Conservation (phyloP, 2,888 invertebrate genomes). For the Corythucha ciliata region DNA sequence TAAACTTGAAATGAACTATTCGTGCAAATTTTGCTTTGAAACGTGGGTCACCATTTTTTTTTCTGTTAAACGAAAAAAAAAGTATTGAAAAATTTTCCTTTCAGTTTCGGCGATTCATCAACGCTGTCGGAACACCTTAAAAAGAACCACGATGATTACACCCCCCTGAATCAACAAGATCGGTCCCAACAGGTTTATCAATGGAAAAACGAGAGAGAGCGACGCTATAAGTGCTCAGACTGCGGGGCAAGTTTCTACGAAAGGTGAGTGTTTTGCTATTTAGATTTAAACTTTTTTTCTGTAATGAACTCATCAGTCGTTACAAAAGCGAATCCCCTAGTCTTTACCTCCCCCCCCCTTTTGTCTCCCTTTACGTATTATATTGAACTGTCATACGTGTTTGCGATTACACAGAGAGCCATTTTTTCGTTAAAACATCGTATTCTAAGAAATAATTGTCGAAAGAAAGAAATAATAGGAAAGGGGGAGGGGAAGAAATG, state of each 20-base stretch:
- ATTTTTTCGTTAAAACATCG: no score
- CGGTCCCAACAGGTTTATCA: slow-evolving; percentile 20
- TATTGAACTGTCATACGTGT: no score
- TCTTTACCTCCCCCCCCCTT: no score
- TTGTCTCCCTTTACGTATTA: no score
- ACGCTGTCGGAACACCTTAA: slow-evolving; percentile 54
- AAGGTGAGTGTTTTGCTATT: slow-evolving; percentile 43
- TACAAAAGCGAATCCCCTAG: no score
- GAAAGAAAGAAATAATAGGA: no score
- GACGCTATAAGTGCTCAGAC: slow-evolving; percentile 38
- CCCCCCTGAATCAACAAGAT: slow-evolving; percentile 17
- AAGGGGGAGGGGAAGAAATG: no score
- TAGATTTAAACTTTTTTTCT: no score
- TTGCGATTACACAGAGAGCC: no score
- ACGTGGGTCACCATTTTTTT: slow-evolving; percentile 5
- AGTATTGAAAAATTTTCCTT: slow-evolving; percentile 37
- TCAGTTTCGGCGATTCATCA: slow-evolving; percentile 55
- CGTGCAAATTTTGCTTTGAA: slow-evolving; percentile 43
- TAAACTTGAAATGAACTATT: slow-evolving; percentile 62
- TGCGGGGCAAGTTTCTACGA: slow-evolving; percentile 42
- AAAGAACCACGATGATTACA: slow-evolving; percentile 42
- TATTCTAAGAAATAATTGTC: no score
- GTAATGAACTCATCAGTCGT: no score
- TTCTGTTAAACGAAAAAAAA: no score
- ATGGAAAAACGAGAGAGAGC: slow-evolving; percentile 37